These are phyloP conservation scores for Urophycis tenuis DNA, from an alignment of 2,797 vertebrate genomes.

Conservation along the genomic window DNA sequence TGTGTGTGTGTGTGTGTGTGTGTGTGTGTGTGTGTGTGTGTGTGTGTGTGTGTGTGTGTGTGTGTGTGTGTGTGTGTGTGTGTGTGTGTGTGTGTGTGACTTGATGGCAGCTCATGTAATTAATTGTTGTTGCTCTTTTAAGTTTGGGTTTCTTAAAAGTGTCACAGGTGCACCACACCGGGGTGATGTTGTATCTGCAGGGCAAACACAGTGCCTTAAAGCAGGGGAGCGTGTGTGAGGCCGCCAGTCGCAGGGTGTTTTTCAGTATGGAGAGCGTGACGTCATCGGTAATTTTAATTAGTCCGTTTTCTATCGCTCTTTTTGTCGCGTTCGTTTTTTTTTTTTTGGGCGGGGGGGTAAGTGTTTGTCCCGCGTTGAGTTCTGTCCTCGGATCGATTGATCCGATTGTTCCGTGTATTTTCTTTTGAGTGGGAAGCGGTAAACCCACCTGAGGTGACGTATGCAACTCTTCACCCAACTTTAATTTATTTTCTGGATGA, in stretches of 20 bases:
- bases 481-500: neutral
- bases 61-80: no score
- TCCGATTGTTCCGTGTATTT: neutral
- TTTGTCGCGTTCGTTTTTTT: neutral
- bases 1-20: no score
- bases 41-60: no score
- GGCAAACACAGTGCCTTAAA: constrained; percentile 53
- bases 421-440: neutral
- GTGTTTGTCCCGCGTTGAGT: neutral
- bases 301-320: neutral
- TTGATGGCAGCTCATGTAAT: constrained; percentile 20
- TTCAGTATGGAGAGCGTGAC: constrained; percentile 16
- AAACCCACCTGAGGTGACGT: neutral
- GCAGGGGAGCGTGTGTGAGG: no score
- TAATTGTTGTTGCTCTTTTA: neutral
- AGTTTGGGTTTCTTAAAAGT: neutral
- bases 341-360: no score
- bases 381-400: neutral
- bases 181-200: constrained; percentile 31
- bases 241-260: no score
- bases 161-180: neutral
- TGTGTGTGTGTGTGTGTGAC: no score
- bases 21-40: no score
- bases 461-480: neutral
- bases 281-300: constrained; percentile 30